Percentiles rank a stretch among this genome's conserved stretches.
Conservation (phyloP, 2,797 vertebrate genomes). For the Amblyraja radiata region DNA sequence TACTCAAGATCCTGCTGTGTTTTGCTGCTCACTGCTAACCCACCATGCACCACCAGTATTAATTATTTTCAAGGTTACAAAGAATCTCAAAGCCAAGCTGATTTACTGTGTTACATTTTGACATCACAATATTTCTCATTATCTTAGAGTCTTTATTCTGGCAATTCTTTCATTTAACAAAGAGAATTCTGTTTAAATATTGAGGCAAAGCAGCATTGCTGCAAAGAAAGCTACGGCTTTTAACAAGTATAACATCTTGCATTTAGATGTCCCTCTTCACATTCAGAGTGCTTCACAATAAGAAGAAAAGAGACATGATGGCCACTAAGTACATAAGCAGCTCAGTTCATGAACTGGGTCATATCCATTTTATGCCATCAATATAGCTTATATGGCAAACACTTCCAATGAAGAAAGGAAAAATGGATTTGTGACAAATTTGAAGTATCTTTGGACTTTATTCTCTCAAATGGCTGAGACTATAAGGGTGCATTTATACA, state of each 20-base stretch:
- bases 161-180: neutral
- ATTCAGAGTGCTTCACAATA: neutral
- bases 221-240: neutral
- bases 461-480: neutral
- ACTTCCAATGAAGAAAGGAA: neutral
- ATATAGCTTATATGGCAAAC: constrained; percentile 48
- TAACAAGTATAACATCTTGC: neutral
- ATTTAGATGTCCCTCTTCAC: neutral
- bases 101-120: neutral
- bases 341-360: constrained; percentile 50
- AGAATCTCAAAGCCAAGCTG: neutral
- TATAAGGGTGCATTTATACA: neutral
- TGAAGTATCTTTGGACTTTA: neutral
- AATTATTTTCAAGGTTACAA: too few species aligned
- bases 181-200: neutral
- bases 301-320: constrained; percentile 47
- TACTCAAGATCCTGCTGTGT: too few species aligned
- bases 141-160: too few species aligned
- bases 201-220: neutral
- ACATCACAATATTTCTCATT: neutral
- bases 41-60: too few species aligned
- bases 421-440: neutral
- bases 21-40: too few species aligned
- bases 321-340: constrained; percentile 53
- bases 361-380: constrained; percentile 46